These are phyloP conservation scores for Xenotilapia longispinis DNA, from an alignment of 2,113 vertebrate genomes.

Conservation along the genomic window DNA sequence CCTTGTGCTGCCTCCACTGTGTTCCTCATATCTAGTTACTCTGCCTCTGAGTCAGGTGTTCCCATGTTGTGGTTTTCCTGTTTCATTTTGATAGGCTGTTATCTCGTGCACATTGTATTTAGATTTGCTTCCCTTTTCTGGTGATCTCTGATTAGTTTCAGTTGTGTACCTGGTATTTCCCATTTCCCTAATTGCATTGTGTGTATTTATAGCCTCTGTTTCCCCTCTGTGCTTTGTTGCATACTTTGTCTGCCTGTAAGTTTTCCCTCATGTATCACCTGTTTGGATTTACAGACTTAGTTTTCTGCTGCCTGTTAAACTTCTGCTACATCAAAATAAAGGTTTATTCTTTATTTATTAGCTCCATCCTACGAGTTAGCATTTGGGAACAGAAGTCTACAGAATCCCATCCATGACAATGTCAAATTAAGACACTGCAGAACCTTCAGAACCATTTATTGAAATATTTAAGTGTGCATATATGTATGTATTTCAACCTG, in stretches of 20 bases:
- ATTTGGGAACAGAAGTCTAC: not conserved
- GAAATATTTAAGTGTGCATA: not conserved
- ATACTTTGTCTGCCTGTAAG: not conserved
- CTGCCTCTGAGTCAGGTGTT: not conserved
- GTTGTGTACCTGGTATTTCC: not conserved
- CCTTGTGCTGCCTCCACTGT: not conserved
- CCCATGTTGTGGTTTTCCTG: not conserved
- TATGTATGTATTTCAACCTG: not conserved
- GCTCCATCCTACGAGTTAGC: not conserved
- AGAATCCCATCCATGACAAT: not conserved
- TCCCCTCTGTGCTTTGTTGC: not conserved
- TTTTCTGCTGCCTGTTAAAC: not conserved
- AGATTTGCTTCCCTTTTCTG: not conserved
- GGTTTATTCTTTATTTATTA: not conserved
- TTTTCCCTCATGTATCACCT: not conserved
- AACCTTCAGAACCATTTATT: not conserved
- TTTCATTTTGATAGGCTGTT: not conserved
- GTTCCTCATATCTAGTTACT: not conserved
- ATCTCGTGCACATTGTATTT: not conserved
- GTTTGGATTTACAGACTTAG: not conserved
- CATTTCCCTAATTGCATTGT: not conserved
- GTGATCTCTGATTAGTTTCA: not conserved
- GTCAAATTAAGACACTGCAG: not conserved
- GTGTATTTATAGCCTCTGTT: not conserved
- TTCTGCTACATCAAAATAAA: not conserved